Percentiles rank a stretch among this genome's conserved stretches.
phyloP scores from a whole-genome alignment of 2,113 vertebrate genomes.

The Eretmochelys imbricata region DNA sequence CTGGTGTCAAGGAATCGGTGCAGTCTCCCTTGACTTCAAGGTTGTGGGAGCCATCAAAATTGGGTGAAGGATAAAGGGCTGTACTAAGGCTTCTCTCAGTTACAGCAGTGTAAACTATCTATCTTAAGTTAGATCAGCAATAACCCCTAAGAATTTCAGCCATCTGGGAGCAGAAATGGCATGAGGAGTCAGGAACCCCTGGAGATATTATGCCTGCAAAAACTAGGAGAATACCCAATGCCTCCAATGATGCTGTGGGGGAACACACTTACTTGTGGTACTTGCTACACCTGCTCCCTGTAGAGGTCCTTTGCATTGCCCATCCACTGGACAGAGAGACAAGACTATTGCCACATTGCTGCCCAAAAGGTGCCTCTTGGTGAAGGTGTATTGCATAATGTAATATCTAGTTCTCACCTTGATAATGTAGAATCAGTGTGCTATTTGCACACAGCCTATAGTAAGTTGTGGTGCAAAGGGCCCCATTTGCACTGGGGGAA shows the following conservation, averaged over 20 bases:
- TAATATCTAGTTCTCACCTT: neutral
- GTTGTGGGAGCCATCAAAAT: neutral
- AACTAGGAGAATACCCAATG: neutral
- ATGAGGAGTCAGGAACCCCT: too few relatives aligned
- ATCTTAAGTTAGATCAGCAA: neutral
- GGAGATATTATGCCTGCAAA: neutral
- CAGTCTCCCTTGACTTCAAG: neutral
- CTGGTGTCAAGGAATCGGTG: rapidly evolving
- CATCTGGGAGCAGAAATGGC: neutral
- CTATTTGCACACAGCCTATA: neutral
- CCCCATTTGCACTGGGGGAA: neutral
- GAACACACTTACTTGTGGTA: neutral
- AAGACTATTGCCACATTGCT: neutral
- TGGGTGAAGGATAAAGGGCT: neutral
- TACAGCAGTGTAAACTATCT: neutral
- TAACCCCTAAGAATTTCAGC: neutral
- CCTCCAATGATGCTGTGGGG: neutral
- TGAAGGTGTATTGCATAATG: neutral
- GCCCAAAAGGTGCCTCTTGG: rapidly evolving
- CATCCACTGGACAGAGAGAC: neutral
- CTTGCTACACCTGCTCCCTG: rapidly evolving
- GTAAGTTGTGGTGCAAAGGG: neutral
- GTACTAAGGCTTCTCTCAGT: neutral
- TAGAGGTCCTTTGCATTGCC: neutral
- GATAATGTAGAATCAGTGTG: neutral